Base-by-base conservation (phyloP, 2,113 vertebrate genomes). In the Panurus biarmicus region DNA sequence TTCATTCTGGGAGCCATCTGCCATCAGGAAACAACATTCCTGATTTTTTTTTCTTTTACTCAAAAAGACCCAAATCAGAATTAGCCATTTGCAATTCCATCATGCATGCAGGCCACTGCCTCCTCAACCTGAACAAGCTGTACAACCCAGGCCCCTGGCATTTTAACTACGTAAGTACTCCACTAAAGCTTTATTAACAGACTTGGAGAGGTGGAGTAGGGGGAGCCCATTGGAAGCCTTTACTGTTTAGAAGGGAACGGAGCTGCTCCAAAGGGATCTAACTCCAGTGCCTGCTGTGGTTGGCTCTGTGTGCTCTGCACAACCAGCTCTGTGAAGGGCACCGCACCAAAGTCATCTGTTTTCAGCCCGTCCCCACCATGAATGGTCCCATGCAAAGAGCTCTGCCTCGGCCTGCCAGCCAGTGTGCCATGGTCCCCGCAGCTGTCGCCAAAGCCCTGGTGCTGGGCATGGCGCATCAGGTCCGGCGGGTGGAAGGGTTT, bases 261-360 rank as follows among this genome's bases (percentile, higher is more conserved):
- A 58, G 99, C 99, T 2, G 99, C 98, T 91, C 99, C 99, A n/a
- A 99, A 99, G 10, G 99, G 99, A 96, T 99, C 99, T 20, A 99
- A 95, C 82, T 99, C 99, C 11, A 97, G 96, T 1, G 97, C 31
- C 57, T 96, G 98, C 35, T 97, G 89, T 40, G 97, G 95, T 18
- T 97, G 98, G 92, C 98, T 90, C 70, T 97, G 97, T 5, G 97
- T 78, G 3, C 97, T 91, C 50, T 97, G 98, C 80, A 98, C 95
- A 2, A 98, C 98, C 61, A 98, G 95, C 97, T 99, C 99, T 14
- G 98, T 99, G 94, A 99, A 99, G 83, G 99, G 99, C 73, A 99
- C 98, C 0, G 99, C 98, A 47, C 99, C 99, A 38, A 99, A 99
- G 71, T 99, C 99, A 79, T 99, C 99, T 18, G 97, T 99, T 95